Percentiles rank a stretch among this genome's conserved stretches.
Conservation (phyloP, 2,113 vertebrate species). For the Chloroceryle aenea region DNA sequence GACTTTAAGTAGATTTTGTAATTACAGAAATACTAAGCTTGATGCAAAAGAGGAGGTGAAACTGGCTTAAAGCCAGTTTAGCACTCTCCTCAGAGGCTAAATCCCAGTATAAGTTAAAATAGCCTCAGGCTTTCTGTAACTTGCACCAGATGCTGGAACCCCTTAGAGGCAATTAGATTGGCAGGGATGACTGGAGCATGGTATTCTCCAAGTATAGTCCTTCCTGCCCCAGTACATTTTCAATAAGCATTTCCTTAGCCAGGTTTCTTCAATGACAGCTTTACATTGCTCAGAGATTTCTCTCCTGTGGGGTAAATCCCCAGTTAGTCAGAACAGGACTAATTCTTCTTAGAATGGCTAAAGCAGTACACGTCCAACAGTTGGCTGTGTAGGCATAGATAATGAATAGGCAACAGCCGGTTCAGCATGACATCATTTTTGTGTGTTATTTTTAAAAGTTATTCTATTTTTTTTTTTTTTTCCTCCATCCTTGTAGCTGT, state of each 20-base stretch:
- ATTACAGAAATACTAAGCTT: neutral
- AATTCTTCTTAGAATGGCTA: constrained; percentile 12
- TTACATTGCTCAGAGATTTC: neutral
- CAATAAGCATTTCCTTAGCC: constrained; percentile 13
- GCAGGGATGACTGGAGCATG: constrained; percentile 15
- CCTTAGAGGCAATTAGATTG: constrained; percentile 45
- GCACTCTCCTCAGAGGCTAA: neutral
- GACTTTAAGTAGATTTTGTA: constrained; percentile 23
- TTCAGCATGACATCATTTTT: neutral
- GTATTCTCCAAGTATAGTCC: constrained; percentile 6
- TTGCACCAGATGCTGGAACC: constrained; percentile 54
- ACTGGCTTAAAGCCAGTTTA: constrained; percentile 4
- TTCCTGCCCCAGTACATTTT: constrained; percentile 35
- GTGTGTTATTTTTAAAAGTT: neutral
- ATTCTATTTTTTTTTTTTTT: neutral
- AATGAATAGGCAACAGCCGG: constrained; percentile 5
- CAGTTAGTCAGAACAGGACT: constrained; percentile 13
- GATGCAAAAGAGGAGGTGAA: neutral
- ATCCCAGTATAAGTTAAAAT: constrained; percentile 21
- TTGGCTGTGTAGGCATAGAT: neutral
- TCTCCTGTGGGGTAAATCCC: constrained; percentile 25
- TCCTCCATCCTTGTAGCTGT: neutral
- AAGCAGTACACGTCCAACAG: neutral
- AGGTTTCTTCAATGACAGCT: constrained; percentile 29
- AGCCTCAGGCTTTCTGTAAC: constrained; percentile 46